Base-by-base conservation (phyloP, 2,888 invertebrate species). In the Cheilosia pagana region DNA sequence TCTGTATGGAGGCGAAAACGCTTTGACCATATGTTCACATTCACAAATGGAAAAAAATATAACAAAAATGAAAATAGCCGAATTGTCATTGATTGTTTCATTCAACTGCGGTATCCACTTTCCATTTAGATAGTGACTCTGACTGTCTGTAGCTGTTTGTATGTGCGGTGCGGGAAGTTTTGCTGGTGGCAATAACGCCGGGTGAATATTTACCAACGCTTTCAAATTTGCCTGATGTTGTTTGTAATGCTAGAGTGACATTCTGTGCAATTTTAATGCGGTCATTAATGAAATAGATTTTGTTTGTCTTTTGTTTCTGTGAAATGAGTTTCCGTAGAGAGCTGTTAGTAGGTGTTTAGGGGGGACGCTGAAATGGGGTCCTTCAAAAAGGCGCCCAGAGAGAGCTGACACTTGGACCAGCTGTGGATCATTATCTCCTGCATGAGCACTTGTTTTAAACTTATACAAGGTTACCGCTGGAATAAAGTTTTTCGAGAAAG, bases 151-250 rank as follows among this genome's bases (percentile, higher is more conserved):
- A 19, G 4, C 6, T 50, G 48, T 23, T 4, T 43, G 25, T 31
- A 39, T 16, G 70, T 39, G 28, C 31, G 7, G 28, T 19, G n/a
- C n/a, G 10, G 48, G 25, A 8, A 28, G 8, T 7, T 35, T 35
- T 31, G 16, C 8, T 45, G 16, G 23, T 39, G 28, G 21, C 59
- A 52, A 60, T n/a, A 28, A 28, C 19, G 50, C 28, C 31, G 43
- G 53, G 72, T 62, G 62, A 62, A 72, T 72, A 62, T 72, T 71
- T 71, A 41, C 52, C 52, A 28, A 23, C n/a, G 45, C 3, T 57
- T 55, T 68, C 45, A 14, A 31, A 19, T 50, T 48, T 16, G 31
- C 0, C 14, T 19, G 6, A 1, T 55, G 48, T 48, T n/a, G n/a
- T 48, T 48, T 12, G 19, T 6, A 16, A 4, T 16, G 21, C 28